phyloP scores from a whole-genome alignment of 30 jellyfish, hydroid and myxozoan genomes.

The Nemopilema nomurai region DNA sequence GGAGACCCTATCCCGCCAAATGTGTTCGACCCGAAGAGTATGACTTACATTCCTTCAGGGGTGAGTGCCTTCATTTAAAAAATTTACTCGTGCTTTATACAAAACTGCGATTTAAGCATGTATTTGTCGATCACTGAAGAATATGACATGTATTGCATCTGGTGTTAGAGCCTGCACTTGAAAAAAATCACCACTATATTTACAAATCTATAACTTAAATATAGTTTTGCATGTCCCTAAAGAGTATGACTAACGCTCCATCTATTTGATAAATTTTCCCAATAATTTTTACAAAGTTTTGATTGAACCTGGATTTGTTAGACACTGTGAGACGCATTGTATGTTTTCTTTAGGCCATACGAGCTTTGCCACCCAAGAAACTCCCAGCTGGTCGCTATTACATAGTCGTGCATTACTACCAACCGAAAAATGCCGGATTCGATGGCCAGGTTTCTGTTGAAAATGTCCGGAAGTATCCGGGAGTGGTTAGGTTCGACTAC shows the following conservation, averaged over 20 bases:
- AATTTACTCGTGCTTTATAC: not conserved
- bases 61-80: conserved; percentile 20
- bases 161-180: too few species aligned
- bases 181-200: too few species aligned
- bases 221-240: too few species aligned
- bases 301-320: too few species aligned
- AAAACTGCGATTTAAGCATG: too few species aligned
- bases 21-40: conserved; percentile 73
- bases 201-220: too few species aligned
- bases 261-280: too few species aligned
- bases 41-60: conserved; percentile 60
- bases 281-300: too few species aligned
- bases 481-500: conserved; percentile 53
- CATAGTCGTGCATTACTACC: conserved; percentile 82
- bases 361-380: conserved; percentile 24
- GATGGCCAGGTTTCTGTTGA: conserved; percentile 62
- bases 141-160: too few species aligned
- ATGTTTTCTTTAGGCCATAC: conserved; percentile 59
- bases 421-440: conserved; percentile 80
- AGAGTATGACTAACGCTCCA: not conserved
- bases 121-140: too few species aligned
- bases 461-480: conserved; percentile 72
- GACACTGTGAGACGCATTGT: too few species aligned
- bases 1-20: conserved; percentile 86
- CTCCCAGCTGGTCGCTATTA: conserved; percentile 88